Evolutionary conservation across 2,797 vertebrate genomes (phyloP), one percentile per base, ranked within the genome.

Genomic region (Leucoraja ocellata): DNA sequence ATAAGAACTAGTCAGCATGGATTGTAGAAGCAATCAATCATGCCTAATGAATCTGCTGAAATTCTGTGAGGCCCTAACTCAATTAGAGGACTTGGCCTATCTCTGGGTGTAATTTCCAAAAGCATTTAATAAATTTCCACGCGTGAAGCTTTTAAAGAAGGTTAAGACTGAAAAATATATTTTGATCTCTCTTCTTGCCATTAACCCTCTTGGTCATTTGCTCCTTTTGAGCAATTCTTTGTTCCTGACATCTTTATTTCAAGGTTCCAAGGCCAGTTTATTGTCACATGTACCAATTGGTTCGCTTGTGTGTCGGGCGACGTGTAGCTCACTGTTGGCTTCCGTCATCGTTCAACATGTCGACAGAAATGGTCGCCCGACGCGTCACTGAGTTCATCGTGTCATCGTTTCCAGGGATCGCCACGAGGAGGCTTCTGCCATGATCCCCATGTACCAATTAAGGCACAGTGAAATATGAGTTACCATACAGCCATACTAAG

Each of bases 1-100:
- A 92, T 92, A 76, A 92, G 71, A 73, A 74, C 25, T 92, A 92
- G 90, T 92, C 90, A 92, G 90, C 39, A 58, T 76, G 71, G 71
- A 14, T 28, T 65, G 74, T n/a, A 74, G 71, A 92, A 92, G 46
- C 73, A 92, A 73, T 92, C 68, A 76, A 76, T 92, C 71, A 92
- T 76, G 11, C 39, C 39, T 92, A 73, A 92, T 92, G 90, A 92
- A 92, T 88, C 61, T 88, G 84, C 63, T 88, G 84, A 63, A 88
- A 88, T 68, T 88, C 84, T 88, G 21, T 68, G 84, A 88, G n/a
- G 84, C 8, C n/a, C 84, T 68, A 88, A 76, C 90, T 92, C 73
- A 92, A 92, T 92, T 92, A 76, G 90, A 46, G 46, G 39, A 58
- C 90, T 54, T 28, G 73, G 21, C 21, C 71, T 46, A 54, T 76